Conservation (phyloP, 2,888 invertebrate species). For the Disparrhopalites patrizii region DNA sequence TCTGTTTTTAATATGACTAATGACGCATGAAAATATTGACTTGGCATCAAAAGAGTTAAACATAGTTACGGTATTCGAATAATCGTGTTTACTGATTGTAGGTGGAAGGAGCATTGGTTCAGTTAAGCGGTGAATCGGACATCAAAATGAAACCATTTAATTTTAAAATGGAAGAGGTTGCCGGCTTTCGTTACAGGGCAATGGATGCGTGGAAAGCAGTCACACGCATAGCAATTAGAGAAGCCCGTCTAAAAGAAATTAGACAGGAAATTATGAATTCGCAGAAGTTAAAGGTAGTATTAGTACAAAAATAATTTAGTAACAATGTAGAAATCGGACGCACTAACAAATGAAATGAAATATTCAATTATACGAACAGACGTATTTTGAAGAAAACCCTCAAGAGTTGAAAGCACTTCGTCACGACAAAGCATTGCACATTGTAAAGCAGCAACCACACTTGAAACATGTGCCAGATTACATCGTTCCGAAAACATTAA, state of each 20-base stretch:
- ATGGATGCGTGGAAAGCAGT: constrained; percentile 93
- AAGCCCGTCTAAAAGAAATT: constrained; percentile 93
- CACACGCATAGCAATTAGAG: constrained; percentile 86
- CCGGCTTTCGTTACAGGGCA: constrained; percentile 91
- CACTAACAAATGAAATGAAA: no score
- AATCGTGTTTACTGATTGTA: constrained; percentile 10
- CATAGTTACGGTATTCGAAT: no score
- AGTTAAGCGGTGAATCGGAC: constrained; percentile 64
- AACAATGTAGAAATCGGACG: no score
- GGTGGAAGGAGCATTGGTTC: constrained; percentile 65
- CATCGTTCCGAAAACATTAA: constrained; percentile 73
- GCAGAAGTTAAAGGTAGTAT: constrained; percentile 73
- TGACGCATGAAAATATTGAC: not conserved
- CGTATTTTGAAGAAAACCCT: constrained; percentile 89
- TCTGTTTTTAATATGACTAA: constrained; percentile 4
- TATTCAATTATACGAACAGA: constrained; percentile 53
- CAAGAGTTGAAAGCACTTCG: constrained; percentile 77
- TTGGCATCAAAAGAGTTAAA: not conserved
- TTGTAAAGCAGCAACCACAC: constrained; percentile 77
- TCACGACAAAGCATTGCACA: constrained; percentile 80
- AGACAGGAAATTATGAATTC: constrained; percentile 89
- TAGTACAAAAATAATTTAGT: no score
- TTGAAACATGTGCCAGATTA: constrained; percentile 90
- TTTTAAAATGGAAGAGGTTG: constrained; percentile 91
- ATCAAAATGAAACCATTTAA: constrained; percentile 65